Conservation (phyloP, 2,113 vertebrate genomes). For the Actenoides lindsayi region DNA sequence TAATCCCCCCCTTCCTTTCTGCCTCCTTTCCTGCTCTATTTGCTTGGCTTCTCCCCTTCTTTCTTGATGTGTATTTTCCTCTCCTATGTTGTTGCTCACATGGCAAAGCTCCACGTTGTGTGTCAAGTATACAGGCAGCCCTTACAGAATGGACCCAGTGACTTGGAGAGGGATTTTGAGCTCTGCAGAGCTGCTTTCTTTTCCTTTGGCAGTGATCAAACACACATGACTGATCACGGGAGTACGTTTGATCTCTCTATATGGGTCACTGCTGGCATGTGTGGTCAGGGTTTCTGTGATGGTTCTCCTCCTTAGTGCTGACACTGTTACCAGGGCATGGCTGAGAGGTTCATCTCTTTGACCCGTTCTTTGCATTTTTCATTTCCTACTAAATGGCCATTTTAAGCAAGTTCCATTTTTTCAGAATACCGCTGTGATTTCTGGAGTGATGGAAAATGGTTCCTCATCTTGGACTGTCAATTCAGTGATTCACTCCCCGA, state of each 20-base stretch:
- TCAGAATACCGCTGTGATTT: not conserved
- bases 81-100: fast-evolving
- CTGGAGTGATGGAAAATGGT: not conserved
- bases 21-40: not conserved
- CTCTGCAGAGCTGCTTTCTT: not conserved
- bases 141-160: not conserved
- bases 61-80: not conserved
- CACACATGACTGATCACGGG: not conserved
- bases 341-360: not conserved
- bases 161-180: not conserved
- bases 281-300: not conserved
- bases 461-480: not conserved
- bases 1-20: not conserved
- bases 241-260: not conserved
- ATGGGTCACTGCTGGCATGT: not conserved
- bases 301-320: not conserved
- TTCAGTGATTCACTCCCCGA: not conserved
- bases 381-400: not conserved
- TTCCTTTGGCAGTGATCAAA: not conserved
- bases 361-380: not conserved
- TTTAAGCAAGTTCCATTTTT: not conserved
- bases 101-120: not conserved
- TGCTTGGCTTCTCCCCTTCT: not conserved
- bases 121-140: not conserved
- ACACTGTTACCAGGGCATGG: not conserved